Evolutionary conservation across 2,888 invertebrate species (phyloP).

Genomic region (Pristionchus maxplancki): DNA sequence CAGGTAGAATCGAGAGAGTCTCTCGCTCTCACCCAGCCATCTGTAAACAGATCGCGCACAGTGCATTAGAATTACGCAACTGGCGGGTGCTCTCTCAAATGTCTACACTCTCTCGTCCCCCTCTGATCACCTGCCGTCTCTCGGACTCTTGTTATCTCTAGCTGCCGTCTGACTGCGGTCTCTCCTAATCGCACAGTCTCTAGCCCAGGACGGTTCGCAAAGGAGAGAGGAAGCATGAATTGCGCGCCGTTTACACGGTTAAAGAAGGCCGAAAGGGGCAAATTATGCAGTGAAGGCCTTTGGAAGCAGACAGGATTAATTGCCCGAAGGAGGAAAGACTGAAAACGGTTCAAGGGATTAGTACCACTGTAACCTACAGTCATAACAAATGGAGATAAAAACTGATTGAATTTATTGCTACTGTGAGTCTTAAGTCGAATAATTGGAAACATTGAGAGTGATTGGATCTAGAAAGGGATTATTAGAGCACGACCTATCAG

Average conservation of each 20-base stretch:
- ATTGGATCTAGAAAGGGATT: too few relatives aligned
- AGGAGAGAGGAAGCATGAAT: conserved; percentile 32
- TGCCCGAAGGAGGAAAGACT: not conserved
- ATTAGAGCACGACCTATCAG: too few relatives aligned
- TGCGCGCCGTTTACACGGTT: conserved; percentile 16
- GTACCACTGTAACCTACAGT: too few relatives aligned
- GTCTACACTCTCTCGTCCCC: not conserved
- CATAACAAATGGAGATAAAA: too few relatives aligned
- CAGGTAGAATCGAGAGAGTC: too few relatives aligned
- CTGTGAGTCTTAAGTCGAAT: too few relatives aligned
- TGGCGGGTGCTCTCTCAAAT: not conserved
- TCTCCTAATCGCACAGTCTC: not conserved
- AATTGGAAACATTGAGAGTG: too few relatives aligned
- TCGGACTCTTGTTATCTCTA: not conserved
- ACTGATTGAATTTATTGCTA: too few relatives aligned
- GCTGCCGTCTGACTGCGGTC: not conserved
- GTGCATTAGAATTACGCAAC: conserved; percentile 31
- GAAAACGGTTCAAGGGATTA: not conserved
- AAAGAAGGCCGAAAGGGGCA: not conserved
- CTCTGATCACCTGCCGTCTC: not conserved
- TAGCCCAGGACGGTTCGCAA: not conserved
- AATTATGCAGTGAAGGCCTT: not conserved
- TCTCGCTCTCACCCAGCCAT: not conserved
- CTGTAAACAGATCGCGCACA: conserved; percentile 24
- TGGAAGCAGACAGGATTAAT: not conserved